Evolutionary conservation across 2,797 vertebrate genomes (phyloP), one percentile per base, ranked within the genome.

Genomic region (Euphonia xanthogaster): DNA sequence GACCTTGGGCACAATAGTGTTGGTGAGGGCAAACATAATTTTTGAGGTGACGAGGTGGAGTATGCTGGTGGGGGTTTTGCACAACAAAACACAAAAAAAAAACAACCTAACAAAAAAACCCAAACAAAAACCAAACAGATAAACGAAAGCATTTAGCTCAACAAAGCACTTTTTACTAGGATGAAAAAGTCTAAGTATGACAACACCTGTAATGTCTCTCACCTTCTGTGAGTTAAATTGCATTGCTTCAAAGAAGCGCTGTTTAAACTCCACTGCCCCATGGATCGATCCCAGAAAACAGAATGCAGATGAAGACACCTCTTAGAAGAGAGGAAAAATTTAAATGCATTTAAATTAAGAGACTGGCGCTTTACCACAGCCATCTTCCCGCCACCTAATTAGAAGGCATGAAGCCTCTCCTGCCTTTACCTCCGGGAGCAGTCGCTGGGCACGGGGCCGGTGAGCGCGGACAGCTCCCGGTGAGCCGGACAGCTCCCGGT

Each of bases 401-500:
- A 90, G 96, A 57, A 74, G 73, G 86, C 83, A 76, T 37, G 54
- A 84, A 71, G 57, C 93, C 78, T 86, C 80, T 76, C 47, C 70
- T 30, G 61, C 94, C 51, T 73, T 91, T 63, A 14, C 93, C 96
- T 87, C n/a, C 45, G 39, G 58, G 65, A 77, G 72, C 44, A 31
- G 65, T 31, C 10, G 17, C 65, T 33, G 57, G n/a, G 50, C 72
- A 42, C 30, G 51, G 72, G 33, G 57, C 63, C 14, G 50, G 28
- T 10, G 48, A 37, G 31, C 5, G 6, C 9, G 57, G 61, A 57
- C 70, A 73, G 80, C 80, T 63, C 68, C 67, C 60, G 40, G 28
- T 4, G 33, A 9, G 55, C 13, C 28, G 58, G 68, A 73, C 65
- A 51, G 78, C 84, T 98, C 98, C 98, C 74, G 96, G 98, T 98